phyloP scores from a whole-genome alignment of 2,888 invertebrate genomes.

The Drosophila austrosaltans region DNA sequence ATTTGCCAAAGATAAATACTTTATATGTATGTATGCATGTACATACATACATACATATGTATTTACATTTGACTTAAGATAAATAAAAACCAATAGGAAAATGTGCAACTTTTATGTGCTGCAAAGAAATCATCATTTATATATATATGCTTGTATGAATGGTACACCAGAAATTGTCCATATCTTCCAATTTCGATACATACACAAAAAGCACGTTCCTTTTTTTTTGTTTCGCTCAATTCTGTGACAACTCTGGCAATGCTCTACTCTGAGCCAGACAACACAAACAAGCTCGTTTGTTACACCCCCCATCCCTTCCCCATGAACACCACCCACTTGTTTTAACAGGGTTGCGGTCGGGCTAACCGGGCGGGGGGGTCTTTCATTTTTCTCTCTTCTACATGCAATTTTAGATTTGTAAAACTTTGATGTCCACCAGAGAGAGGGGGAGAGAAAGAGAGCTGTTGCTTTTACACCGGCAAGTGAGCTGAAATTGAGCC shows the following conservation, averaged over 20 bases:
- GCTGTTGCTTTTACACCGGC: constrained; percentile 57
- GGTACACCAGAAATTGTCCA: background rate
- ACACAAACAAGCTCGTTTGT: constrained; percentile 5
- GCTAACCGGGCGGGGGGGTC: background rate
- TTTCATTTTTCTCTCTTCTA: background rate
- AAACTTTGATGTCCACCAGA: background rate
- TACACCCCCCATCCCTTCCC: background rate
- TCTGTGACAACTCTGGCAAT: constrained; percentile 10
- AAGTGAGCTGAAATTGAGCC: constrained; percentile 37
- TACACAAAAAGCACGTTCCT: background rate
- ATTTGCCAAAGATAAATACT: constrained; percentile 5
- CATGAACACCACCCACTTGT: constrained; percentile 5
- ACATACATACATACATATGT: background rate
- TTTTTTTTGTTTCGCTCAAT: background rate
- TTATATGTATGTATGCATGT: background rate
- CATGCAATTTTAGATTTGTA: constrained; percentile 6
- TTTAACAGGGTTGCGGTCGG: background rate
- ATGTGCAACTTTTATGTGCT: background rate
- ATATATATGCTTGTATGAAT: background rate
- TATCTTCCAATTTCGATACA: background rate
- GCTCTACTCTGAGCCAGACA: constrained; percentile 6
- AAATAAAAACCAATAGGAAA: background rate
- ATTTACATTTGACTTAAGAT: background rate
- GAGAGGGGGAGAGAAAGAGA: constrained; percentile 13
- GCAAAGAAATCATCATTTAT: background rate